phyloP scores from a whole-genome alignment of 1,140 invertebrate species.

The Kradibia gibbosae region DNA sequence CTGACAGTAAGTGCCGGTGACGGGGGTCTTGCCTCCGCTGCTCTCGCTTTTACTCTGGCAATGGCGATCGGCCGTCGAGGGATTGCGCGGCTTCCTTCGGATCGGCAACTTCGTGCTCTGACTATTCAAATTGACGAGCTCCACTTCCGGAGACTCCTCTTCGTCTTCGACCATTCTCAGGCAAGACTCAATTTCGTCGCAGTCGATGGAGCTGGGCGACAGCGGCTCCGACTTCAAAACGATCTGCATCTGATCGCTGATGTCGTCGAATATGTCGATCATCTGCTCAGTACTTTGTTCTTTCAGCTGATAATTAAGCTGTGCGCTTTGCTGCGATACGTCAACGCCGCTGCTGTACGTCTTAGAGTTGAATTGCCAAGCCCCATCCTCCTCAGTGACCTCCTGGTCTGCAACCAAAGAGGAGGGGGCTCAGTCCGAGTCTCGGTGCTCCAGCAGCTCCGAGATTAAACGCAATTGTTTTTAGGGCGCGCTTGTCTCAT shows the following conservation, averaged over 20 bases:
- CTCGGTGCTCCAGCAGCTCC: neutral
- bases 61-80: neutral
- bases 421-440: conserved; percentile 72
- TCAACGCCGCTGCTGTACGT: conserved; percentile 55
- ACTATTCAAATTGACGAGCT: neutral
- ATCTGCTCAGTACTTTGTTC: conserved; percentile 61
- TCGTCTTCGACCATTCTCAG: neutral
- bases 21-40: conserved; percentile 51
- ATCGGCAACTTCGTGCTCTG: too few relatives aligned
- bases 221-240: conserved; percentile 66
- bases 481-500: neutral
- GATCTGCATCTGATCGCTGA: conserved; percentile 65
- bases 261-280: conserved; percentile 68
- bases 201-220: conserved; percentile 55
- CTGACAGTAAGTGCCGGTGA: conserved; percentile 65
- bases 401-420: conserved; percentile 74
- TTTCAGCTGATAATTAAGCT: conserved; percentile 53
- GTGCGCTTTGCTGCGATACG: conserved; percentile 55
- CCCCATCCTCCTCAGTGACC: conserved; percentile 72
- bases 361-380: conserved; percentile 65
- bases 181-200: neutral
- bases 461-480: neutral
- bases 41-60: neutral
- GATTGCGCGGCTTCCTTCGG: neutral
- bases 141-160: neutral